phyloP scores from a whole-genome alignment of 2,888 invertebrate genomes.

The Scaptomyza reducta region DNA sequence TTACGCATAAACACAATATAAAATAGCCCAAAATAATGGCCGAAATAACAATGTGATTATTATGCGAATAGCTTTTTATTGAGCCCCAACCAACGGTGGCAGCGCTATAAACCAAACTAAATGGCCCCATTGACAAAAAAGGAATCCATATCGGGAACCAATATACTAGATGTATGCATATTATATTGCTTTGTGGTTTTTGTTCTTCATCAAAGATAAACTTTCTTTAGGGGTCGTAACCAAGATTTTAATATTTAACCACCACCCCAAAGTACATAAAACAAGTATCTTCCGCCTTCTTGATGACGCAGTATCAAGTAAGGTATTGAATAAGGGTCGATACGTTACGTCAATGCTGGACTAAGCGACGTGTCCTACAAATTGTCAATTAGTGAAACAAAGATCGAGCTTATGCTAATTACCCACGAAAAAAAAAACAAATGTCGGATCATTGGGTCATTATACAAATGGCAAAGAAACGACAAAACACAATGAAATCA shows the following conservation, averaged over 20 bases:
- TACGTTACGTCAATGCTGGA: not conserved
- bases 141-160: conserved; percentile 9
- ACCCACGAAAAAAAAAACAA: conserved; percentile 2
- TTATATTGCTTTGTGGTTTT: no score
- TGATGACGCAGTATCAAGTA: no score
- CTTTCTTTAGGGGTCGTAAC: no score
- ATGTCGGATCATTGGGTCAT: conserved; percentile 15
- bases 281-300: no score
- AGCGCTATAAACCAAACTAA: conserved; percentile 34
- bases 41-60: conserved; percentile 54
- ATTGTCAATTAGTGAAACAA: conserved; percentile 51
- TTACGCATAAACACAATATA: conserved; percentile 60
- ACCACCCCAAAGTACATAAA: no score
- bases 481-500: no score
- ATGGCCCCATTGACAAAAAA: conserved; percentile 29
- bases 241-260: no score
- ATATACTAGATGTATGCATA: not conserved
- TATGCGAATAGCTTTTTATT: conserved; percentile 51
- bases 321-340: no score
- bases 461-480: conserved; percentile 30
- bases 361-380: conserved; percentile 23
- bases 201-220: no score
- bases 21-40: conserved; percentile 57
- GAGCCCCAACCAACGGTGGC: conserved; percentile 56
- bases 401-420: conserved; percentile 55